Base-by-base conservation (phyloP, 2,113 vertebrate species). In the Anhinga anhinga region DNA sequence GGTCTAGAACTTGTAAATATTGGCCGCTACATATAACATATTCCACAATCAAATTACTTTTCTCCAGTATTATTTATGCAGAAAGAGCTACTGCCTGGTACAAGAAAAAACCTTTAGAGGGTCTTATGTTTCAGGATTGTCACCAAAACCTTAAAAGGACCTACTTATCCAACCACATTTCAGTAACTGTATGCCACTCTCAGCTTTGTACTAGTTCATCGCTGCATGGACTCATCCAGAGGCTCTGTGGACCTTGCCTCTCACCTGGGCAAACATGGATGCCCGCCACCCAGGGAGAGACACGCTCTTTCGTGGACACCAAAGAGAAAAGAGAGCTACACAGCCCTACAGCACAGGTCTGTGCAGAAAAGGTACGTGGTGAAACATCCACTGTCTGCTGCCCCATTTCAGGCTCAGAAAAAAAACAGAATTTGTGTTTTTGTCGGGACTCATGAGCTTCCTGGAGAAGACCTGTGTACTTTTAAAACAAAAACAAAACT, bases 341-440 rank as follows among this genome's bases (percentile, higher is more conserved):
- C 45, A 36, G 42, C 22, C 47, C 26, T 8, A 20, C 13, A 50
- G 36, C 12, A 47, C 10, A 4, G 29, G n/a, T 23, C 19, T 62
- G 29, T 71, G 50, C 25, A 45, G 32, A 36, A 70, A 36, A 45
- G 20, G 42, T 49, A 58, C 0, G 0, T 13, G 47, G 47, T 50
- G 53, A 50, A 63, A 59, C 0, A 0, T 11, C 27, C n/a, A 5
- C 53, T 56, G 47, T 25, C 21, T 0, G 3, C 26, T 29, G 25
- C 3, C 9, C 11, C 30, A 29, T 32, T 82, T 61, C 71, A 49
- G 42, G n/a, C 67, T 49, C 23, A 72, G 47, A n/a, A 83, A 62
- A 65, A 76, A 53, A 45, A 3, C 2, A 67, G 34, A 62, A 53
- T 30, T 67, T 45, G 38, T 80, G 56, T 4, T 89, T 86, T 90